phyloP scores from a whole-genome alignment of 2,888 invertebrate species.

The Coelinius sp. region DNA sequence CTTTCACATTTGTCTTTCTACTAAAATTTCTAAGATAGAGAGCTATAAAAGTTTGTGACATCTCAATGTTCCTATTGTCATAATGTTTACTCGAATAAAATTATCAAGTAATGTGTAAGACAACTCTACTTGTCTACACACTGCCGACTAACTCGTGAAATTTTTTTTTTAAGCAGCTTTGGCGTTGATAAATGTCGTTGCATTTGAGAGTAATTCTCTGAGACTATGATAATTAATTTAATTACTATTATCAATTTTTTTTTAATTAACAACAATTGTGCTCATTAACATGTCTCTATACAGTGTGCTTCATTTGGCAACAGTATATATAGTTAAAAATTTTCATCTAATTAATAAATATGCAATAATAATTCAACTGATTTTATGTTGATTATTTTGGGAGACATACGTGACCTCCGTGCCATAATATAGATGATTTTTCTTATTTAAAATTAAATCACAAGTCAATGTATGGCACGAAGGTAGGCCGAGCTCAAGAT shows the following conservation, averaged over 20 bases:
- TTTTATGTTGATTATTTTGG: too few species aligned
- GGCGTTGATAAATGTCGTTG: slow-evolving; percentile 31
- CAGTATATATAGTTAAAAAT: too few species aligned
- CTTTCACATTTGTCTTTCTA: background rate
- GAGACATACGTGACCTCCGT: background rate
- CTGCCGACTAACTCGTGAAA: background rate
- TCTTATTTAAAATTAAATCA: slow-evolving; percentile 44
- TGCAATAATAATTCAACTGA: too few species aligned
- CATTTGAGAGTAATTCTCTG: background rate
- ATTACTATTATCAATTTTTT: slow-evolving; percentile 2
- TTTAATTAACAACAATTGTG: background rate
- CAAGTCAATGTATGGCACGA: slow-evolving; percentile 67
- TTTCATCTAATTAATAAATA: too few species aligned
- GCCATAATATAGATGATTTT: background rate
- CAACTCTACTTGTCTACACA: background rate
- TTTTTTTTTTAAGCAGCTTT: slow-evolving; percentile 14
- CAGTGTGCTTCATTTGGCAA: background rate
- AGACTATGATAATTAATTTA: slow-evolving; percentile 1
- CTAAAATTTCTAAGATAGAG: background rate
- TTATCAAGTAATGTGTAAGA: too few species aligned
- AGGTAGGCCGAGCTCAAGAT: slow-evolving; percentile 72
- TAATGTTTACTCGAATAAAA: background rate
- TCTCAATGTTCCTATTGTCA: background rate
- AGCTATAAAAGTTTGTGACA: background rate
- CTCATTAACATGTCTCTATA: background rate